phyloP scores from a whole-genome alignment of 2,113 vertebrate species.

The Tupaia tana region DNA sequence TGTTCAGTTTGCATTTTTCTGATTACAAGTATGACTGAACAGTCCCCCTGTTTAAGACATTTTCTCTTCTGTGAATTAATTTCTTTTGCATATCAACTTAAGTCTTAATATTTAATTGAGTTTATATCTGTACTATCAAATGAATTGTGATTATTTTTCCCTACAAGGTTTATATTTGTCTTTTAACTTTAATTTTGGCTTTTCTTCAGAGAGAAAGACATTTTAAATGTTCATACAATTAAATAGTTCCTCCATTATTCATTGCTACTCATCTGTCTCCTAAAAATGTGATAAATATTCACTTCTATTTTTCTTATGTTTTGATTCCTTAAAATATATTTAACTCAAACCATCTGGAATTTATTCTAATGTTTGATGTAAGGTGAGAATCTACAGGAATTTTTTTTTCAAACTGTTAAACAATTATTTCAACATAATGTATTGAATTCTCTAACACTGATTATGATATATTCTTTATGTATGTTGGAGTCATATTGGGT shows the following conservation, averaged over 20 bases:
- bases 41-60: background rate
- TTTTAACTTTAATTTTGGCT: background rate
- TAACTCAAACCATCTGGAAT: slow-evolving; percentile 39
- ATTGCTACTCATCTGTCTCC: background rate
- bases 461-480: background rate
- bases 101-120: background rate
- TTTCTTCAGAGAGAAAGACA: background rate
- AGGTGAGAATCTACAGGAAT: background rate
- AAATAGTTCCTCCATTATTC: background rate
- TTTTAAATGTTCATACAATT: background rate
- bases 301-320: slow-evolving; percentile 38
- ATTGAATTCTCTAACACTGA: background rate
- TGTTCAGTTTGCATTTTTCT: background rate
- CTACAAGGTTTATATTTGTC: background rate
- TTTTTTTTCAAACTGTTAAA: background rate
- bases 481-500: background rate
- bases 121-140: background rate
- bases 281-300: slow-evolving; percentile 29
- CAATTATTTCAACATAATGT: background rate
- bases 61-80: background rate
- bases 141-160: background rate
- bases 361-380: slow-evolving; percentile 23
- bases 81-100: background rate
- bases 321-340: slow-evolving; percentile 18
- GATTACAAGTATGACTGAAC: background rate